Evolutionary conservation across 2,113 vertebrate genomes (phyloP), one percentile per base, ranked within the genome.

Genomic region (Thalassarche chlororhynchos): DNA sequence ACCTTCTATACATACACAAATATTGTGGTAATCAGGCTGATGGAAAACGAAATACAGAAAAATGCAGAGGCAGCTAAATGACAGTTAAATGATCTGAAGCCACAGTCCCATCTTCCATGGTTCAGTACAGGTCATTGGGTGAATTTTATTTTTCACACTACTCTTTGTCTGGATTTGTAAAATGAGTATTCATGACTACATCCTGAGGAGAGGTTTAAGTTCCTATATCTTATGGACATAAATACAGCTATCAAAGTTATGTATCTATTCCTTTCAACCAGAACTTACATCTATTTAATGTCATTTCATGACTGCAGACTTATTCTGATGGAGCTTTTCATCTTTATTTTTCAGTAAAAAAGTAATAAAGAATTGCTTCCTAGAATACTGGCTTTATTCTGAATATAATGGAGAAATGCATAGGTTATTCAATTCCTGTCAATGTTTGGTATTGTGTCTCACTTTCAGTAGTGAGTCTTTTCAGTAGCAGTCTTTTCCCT

Each of bases 11-110:
- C 42, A 80, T 66, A 60, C 38, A 93, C 69, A 97, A 96, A 87
- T 84, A 92, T 61, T 96, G 61, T 80, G 44, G 58, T 60, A 55
- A 82, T 72, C 32, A 92, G 44, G 34, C n/a, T 61, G 60, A 78
- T 54, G 62, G 66, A 84, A 91, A 94, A 94, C 24, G 36, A 90
- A 97, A 66, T 66, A 52, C 29, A 87, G 76, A 81, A 81, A 91
- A 91, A 75, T 75, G 72, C 68, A 92, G 66, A 89, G 57, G 65
- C 84, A 91, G 81, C 52, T 82, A 91, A 91, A 95, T n/a, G 65
- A 72, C 86, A 85, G 84, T 72, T 82, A 93, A 97, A 96, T 77
- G 66, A 83, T 81, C 61, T 95, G 91, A 84, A 96, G 86, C 72
- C 52, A 79, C 15, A 71, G 52, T 84, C 61, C 61, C 36, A 94